These are phyloP conservation scores for Gasterosteus nipponicus DNA, from an alignment of 2,113 vertebrate genomes.

Conservation along the genomic window DNA sequence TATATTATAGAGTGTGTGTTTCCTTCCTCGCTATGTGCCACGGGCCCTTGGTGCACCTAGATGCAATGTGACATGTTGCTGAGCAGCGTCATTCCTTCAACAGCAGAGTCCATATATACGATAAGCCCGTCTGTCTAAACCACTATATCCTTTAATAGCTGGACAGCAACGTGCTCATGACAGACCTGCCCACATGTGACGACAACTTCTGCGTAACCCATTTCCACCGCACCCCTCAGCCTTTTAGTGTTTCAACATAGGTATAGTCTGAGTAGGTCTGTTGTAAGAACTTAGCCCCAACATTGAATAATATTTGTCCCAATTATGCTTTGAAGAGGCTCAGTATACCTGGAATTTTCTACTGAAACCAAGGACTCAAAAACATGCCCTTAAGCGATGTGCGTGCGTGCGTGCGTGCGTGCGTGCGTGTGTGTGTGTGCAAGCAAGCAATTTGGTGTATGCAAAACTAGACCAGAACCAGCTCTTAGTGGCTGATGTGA, in stretches of 20 bases:
- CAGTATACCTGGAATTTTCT: background rate
- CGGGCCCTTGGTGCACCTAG: background rate
- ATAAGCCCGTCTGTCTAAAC: constrained; percentile 45
- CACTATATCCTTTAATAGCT: constrained; percentile 54
- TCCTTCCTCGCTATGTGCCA: background rate
- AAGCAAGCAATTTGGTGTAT: background rate
- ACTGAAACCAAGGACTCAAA: background rate
- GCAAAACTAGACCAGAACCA: constrained; percentile 23
- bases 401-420: too few species aligned
- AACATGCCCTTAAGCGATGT: background rate
- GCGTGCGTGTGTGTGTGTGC: background rate
- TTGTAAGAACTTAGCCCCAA: background rate
- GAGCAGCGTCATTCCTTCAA: constrained; percentile 45
- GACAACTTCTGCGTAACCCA: background rate
- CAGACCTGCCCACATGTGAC: constrained; percentile 13
- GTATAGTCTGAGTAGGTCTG: background rate
- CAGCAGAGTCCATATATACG: constrained; percentile 23
- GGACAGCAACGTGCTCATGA: constrained; percentile 2
- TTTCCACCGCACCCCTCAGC: background rate
- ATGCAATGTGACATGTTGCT: constrained; percentile 41
- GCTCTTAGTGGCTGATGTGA: constrained; percentile 6
- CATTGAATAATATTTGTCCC: background rate
- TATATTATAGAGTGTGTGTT: background rate
- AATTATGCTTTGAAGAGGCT: background rate
- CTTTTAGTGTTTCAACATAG: constrained; percentile 7